Conservation (phyloP, 1,140 invertebrate species). For the Nebria ingens region DNA sequence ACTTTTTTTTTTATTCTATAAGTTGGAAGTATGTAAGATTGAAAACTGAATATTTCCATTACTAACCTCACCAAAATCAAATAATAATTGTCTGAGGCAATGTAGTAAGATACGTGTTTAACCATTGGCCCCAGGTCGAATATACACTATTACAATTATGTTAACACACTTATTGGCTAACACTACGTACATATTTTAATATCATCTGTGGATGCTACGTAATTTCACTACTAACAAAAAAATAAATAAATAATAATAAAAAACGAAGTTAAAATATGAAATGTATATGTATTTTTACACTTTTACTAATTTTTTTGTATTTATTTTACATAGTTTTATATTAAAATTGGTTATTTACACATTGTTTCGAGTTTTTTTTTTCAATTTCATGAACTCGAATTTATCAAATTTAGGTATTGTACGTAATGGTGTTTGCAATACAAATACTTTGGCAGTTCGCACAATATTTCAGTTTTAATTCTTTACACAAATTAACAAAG, state of each 20-base stretch:
- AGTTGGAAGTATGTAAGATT: constrained; percentile 4
- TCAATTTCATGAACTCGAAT: constrained; percentile 7
- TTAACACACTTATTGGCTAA: constrained; percentile 2
- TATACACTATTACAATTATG: constrained; percentile 7
- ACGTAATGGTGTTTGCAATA: constrained; percentile 12
- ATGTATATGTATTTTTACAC: neutral
- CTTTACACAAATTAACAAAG: too few relatives aligned
- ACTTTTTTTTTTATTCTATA: too few relatives aligned
- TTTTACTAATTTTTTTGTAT: neutral
- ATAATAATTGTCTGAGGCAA: neutral
- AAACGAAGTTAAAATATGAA: neutral
- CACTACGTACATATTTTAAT: constrained; percentile 1
- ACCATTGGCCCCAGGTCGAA: constrained; percentile 4
- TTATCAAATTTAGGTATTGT: neutral
- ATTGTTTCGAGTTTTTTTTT: neutral
- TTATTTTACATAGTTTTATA: constrained; percentile 10
- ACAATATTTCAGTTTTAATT: too few relatives aligned
- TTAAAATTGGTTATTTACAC: constrained; percentile 6
- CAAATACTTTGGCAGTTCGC: constrained; percentile 11
- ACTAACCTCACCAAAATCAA: neutral
- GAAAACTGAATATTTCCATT: neutral
- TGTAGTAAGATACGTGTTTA: constrained; percentile 5
- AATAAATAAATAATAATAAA: constrained; percentile 8
- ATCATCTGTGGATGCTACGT: constrained; percentile 4
- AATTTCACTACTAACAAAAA: constrained; percentile 2